Evolutionary conservation across 2,797 vertebrate genomes (phyloP).

Genomic region (Kryptopterus vitreolus): DNA sequence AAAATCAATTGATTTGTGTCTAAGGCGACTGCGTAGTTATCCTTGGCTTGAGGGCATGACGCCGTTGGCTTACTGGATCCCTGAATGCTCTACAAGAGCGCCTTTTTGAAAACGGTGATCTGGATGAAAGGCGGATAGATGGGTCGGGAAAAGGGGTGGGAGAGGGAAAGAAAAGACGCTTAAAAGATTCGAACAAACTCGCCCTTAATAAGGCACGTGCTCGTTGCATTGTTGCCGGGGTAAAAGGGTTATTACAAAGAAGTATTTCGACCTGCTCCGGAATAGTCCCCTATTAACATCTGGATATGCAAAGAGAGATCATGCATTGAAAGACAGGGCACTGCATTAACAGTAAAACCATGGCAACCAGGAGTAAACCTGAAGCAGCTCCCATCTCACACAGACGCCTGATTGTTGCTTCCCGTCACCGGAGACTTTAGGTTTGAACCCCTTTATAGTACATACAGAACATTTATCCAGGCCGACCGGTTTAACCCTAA

Average conservation of each 20-base stretch:
- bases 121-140: neutral
- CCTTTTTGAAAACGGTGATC: neutral
- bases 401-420: neutral
- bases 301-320: neutral
- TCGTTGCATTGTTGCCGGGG: neutral
- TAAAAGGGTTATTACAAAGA: neutral
- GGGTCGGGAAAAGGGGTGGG: neutral
- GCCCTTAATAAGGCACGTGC: neutral
- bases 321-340: neutral
- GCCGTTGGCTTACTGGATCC: neutral
- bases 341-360: neutral
- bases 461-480: neutral
- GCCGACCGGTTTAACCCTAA: too few relatives aligned
- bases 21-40: constrained; percentile 6
- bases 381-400: neutral
- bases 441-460: neutral
- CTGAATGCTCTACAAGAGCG: neutral
- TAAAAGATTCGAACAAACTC: neutral
- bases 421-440: neutral
- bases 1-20: constrained; percentile 27
- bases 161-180: neutral
- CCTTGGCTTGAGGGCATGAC: constrained; percentile 1
- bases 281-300: neutral
- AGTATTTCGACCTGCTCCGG: neutral
- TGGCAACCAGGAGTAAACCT: neutral